phyloP scores from a whole-genome alignment of 35 echinoderm and acorn worm genomes.

The Anneissia japonica region DNA sequence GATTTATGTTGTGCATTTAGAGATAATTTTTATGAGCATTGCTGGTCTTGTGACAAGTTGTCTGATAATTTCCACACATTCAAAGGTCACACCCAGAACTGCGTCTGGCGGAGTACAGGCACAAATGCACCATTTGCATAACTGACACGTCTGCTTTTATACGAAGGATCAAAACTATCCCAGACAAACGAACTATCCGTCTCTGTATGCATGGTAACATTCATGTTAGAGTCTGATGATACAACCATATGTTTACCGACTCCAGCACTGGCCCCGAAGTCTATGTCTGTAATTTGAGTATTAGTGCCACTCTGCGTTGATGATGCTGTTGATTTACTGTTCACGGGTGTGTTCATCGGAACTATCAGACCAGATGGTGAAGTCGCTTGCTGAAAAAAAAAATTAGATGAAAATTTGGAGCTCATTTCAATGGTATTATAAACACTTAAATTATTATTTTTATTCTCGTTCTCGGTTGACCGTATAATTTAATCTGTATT shows the following conservation, averaged over 20 bases:
- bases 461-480: too few relatives aligned
- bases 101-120: slow-evolving; percentile 45
- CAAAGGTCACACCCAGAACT: slow-evolving; percentile 77
- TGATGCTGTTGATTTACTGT: slow-evolving; percentile 19
- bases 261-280: slow-evolving; percentile 82
- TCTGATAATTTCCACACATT: too few relatives aligned
- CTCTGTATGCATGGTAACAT: slow-evolving; percentile 27
- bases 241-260: slow-evolving; percentile 60
- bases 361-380: slow-evolving; percentile 66
- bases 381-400: not conserved
- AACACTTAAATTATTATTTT: too few relatives aligned
- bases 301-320: not conserved
- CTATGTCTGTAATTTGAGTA: slow-evolving; percentile 36
- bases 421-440: too few relatives aligned
- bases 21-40: too few relatives aligned
- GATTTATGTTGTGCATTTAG: too few relatives aligned
- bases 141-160: slow-evolving; percentile 23
- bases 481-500: too few relatives aligned
- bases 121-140: slow-evolving; percentile 82
- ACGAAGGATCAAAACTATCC: slow-evolving; percentile 81
- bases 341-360: slow-evolving; percentile 75
- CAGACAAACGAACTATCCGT: slow-evolving; percentile 62
- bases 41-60: too few relatives aligned
- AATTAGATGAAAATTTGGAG: too few relatives aligned
- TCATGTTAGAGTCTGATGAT: slow-evolving; percentile 73